Evolutionary conservation across 2,113 vertebrate genomes (phyloP), one percentile per base, ranked within the genome.

Genomic region (Cochlearius cochlearius): DNA sequence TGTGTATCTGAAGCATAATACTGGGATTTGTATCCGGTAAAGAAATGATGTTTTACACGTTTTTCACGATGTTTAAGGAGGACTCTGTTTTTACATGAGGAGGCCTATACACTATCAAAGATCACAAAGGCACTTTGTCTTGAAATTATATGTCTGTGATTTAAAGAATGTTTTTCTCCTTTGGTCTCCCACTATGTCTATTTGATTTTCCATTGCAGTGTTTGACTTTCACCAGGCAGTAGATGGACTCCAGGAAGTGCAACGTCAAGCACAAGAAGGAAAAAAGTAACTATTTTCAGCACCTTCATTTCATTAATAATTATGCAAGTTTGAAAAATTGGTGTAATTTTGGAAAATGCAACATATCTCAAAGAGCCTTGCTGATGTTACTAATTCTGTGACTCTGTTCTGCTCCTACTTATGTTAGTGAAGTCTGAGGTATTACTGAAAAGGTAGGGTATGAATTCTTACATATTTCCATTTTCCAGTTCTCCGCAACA

Each of bases 211-310:
- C 64, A 15, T 62, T 39, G 59, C 97, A 99, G 99, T 99, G 96
- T 99, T 99, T 96, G 99, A 99, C 94, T 99, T 99, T 96, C 99
- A 99, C 96, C 99, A 99, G 97, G 99, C 99, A 11, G 99, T 99
- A 18, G 99, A 99, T 50, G 99, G 99, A 69, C 98, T 99, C 45
- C 99, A 99, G 97, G 99, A 99, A 97, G 98, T 98, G 39, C 99
- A 99, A 80, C 98, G 99, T 86, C 99, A 99, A 97, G 99, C 98
- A 12, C 99, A 99, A 91, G 99, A 99, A 93, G 99, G 99, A 88
- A 99, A 99, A 97, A 99, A 98, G 99, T 99, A 98, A 99, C 98
- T 97, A 76, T 90, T 43, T 77, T 73, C 74, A 90, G 50, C 68
- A 68, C 10, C 20, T 76, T 88, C 4, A 11, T 95, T 85, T 90